A percentile compares a stretch with the other conserved stretches of the same genome.
Evolutionary conservation across 2,113 vertebrate species (phyloP).

Genomic region (Baryphthengus martii): DNA sequence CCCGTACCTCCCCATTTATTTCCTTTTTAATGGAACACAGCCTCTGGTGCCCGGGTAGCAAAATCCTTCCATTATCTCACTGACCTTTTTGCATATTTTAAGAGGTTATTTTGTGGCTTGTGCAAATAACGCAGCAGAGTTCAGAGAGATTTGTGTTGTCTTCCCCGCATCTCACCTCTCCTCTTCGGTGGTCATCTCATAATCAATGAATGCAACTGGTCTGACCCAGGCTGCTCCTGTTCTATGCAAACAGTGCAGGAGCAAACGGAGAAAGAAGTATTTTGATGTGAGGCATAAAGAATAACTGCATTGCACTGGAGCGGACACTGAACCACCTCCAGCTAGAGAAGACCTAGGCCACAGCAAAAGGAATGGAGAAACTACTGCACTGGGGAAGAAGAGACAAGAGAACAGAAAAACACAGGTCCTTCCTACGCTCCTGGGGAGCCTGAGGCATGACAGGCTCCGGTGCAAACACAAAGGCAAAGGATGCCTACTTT

Average conservation of each 20-base stretch:
- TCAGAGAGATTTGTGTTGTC: neutral
- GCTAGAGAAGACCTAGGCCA: neutral
- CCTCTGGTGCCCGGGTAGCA: neutral
- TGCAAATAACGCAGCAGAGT: neutral
- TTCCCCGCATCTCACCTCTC: neutral
- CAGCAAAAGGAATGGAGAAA: neutral
- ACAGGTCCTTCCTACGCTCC: neutral
- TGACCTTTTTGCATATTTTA: neutral
- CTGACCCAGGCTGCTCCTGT: neutral
- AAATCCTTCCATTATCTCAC: neutral
- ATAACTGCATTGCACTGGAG: too few relatives aligned
- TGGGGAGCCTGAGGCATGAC: rapidly evolving
- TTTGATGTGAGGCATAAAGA: neutral
- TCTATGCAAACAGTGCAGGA: neutral
- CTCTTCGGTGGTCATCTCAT: neutral
- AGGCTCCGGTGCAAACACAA: neutral
- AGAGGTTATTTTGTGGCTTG: neutral
- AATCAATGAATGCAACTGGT: neutral
- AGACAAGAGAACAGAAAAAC: neutral
- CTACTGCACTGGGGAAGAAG: neutral
- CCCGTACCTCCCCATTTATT: neutral
- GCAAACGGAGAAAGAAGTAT: neutral
- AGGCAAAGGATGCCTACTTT: neutral
- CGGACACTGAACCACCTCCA: neutral
- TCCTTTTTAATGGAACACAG: neutral